Conservation (phyloP, 2,113 vertebrate genomes). For the Gallinago jamesoni region DNA sequence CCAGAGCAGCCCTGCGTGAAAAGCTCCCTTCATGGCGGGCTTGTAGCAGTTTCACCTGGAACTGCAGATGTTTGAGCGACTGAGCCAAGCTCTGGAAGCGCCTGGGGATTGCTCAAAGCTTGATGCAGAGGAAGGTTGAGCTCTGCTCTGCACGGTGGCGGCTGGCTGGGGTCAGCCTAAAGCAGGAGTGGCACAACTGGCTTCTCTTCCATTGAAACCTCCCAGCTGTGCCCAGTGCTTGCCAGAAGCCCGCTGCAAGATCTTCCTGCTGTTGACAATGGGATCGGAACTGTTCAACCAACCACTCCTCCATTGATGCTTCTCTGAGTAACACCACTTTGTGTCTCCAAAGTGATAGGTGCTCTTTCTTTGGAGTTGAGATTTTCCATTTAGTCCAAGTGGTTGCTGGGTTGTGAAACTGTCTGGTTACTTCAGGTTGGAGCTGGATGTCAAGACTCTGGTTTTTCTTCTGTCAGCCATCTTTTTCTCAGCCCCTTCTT, state of each 20-base stretch:
- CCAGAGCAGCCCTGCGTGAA: neutral
- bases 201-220: neutral
- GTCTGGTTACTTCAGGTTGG: neutral
- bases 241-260: neutral
- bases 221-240: neutral
- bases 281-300: accelerated
- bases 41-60: slow-evolving; percentile 5
- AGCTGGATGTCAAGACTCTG: neutral
- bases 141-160: neutral
- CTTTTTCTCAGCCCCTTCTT: neutral
- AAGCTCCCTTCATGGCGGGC: neutral
- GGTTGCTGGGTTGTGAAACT: neutral
- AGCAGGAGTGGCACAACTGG: neutral
- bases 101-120: neutral
- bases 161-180: neutral
- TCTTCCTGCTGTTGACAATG: neutral
- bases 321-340: neutral
- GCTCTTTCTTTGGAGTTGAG: neutral
- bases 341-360: neutral
- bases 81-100: slow-evolving; percentile 2
- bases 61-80: slow-evolving; percentile 23
- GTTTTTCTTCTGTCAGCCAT: neutral
- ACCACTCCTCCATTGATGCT: accelerated
- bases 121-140: neutral
- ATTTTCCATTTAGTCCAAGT: neutral